Percentiles rank a stretch among this genome's conserved stretches.
phyloP scores from a whole-genome alignment of 1,140 invertebrate genomes.

The Pemphigus obesinymphae region DNA sequence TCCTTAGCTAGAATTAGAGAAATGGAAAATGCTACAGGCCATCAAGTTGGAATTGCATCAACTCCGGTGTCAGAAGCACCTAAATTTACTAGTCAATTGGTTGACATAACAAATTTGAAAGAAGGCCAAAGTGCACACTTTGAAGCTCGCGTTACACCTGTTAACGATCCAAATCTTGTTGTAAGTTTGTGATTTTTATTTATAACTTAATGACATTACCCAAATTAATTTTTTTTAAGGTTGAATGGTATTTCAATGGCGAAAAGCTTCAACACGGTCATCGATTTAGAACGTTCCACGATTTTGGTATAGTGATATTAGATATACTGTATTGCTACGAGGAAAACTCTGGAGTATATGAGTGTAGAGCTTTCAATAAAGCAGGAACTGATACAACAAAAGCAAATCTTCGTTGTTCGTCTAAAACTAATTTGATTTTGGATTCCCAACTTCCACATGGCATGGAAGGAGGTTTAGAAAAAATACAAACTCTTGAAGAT shows the following conservation, averaged over 20 bases:
- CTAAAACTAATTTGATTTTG: conserved; percentile 86
- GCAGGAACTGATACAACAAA: conserved; percentile 83
- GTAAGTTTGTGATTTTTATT: conserved; percentile 45
- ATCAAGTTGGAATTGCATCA: conserved; percentile 58
- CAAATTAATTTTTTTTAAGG: conserved; percentile 53
- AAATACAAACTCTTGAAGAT: conserved; percentile 88
- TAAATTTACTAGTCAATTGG: conserved; percentile 83
- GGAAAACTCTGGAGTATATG: conserved; percentile 91
- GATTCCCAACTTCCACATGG: conserved; percentile 90
- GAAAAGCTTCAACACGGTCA: conserved; percentile 88
- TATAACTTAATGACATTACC: neutral
- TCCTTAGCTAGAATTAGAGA: conserved; percentile 85
- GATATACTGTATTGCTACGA: conserved; percentile 95
- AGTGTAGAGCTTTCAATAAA: conserved; percentile 87
- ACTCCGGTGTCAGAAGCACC: conserved; percentile 74
- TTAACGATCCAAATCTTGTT: conserved; percentile 83
- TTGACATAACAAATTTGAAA: conserved; percentile 71
- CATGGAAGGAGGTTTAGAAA: conserved; percentile 88
- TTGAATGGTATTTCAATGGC: conserved; percentile 93
- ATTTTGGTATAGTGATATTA: conserved; percentile 93
- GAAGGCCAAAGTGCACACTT: conserved; percentile 94
- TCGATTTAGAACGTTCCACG: conserved; percentile 92
- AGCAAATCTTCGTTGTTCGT: conserved; percentile 77
- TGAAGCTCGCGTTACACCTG: conserved; percentile 82
- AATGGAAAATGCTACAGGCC: conserved; percentile 61